These are phyloP conservation scores for Diplazon laetatorius DNA, from an alignment of 2,888 invertebrate species.

Conservation along the genomic window DNA sequence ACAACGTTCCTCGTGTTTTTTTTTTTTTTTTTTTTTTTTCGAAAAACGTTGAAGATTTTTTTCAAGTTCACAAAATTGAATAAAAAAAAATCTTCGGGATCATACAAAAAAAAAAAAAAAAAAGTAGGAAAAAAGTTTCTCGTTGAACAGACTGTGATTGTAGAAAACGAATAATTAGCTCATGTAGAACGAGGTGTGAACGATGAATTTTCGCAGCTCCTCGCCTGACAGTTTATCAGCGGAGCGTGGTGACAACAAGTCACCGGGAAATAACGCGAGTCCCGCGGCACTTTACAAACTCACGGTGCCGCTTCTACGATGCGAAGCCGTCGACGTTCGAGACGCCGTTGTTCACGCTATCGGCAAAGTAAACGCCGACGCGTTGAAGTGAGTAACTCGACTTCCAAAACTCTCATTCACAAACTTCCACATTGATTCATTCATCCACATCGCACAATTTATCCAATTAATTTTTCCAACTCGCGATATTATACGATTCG, in stretches of 20 bases:
- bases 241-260: conserved; percentile 91
- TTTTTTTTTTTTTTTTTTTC: no score
- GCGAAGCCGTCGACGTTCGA: conserved; percentile 96
- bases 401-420: background rate
- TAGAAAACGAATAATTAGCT: conserved; percentile 1
- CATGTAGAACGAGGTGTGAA: conserved; percentile 33
- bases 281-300: conserved; percentile 95
- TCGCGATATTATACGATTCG: no score
- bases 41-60: no score
- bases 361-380: conserved; percentile 97
- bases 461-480: no score
- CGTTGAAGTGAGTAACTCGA: conserved; percentile 91
- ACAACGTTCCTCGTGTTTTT: no score
- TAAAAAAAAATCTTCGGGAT: no score
- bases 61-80: no score
- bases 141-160: no score
- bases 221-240: conserved; percentile 95
- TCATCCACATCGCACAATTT: no score
- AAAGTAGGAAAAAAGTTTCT: no score
- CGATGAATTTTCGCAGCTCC: conserved; percentile 86
- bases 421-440: no score
- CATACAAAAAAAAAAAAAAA: no score
- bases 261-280: conserved; percentile 88
- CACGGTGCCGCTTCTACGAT: conserved; percentile 94
- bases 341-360: conserved; percentile 97